phyloP scores from a whole-genome alignment of 2,797 vertebrate species.

The Ataeniobius toweri region DNA sequence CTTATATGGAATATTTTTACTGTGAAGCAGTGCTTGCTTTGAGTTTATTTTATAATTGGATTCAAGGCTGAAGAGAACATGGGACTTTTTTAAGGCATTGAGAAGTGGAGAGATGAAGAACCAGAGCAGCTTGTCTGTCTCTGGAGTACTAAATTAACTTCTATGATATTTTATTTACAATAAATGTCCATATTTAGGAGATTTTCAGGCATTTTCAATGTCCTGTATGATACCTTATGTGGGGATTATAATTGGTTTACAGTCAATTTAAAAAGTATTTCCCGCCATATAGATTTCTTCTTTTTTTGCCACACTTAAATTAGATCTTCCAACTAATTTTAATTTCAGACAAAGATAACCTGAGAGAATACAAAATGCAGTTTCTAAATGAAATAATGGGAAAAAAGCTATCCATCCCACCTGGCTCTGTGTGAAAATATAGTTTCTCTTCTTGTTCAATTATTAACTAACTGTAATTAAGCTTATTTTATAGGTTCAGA shows the following conservation, averaged over 20 bases:
- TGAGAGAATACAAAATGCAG: not conserved
- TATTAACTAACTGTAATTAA: not conserved
- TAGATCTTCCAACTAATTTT: not conserved
- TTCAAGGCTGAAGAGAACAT: not conserved
- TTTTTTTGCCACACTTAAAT: not conserved
- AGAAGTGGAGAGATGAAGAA: not conserved
- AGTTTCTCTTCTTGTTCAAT: not conserved
- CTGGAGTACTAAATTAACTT: not conserved
- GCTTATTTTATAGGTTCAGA: not conserved
- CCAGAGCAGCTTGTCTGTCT: not conserved
- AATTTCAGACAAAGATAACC: not conserved
- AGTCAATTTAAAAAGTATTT: not conserved
- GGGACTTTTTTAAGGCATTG: not conserved
- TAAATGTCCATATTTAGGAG: not conserved
- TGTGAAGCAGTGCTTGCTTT: not conserved
- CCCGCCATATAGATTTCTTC: not conserved
- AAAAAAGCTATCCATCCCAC: not conserved
- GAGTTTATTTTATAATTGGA: not conserved
- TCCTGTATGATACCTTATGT: too few species aligned
- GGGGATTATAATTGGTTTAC: too few species aligned
- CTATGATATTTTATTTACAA: not conserved
- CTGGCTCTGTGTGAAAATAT: not conserved
- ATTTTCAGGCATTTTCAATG: not conserved
- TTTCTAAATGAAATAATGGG: not conserved
- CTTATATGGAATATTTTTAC: not conserved